Conservation (phyloP, 2,113 vertebrate species). For the Ptychochromis oligacanthus region DNA sequence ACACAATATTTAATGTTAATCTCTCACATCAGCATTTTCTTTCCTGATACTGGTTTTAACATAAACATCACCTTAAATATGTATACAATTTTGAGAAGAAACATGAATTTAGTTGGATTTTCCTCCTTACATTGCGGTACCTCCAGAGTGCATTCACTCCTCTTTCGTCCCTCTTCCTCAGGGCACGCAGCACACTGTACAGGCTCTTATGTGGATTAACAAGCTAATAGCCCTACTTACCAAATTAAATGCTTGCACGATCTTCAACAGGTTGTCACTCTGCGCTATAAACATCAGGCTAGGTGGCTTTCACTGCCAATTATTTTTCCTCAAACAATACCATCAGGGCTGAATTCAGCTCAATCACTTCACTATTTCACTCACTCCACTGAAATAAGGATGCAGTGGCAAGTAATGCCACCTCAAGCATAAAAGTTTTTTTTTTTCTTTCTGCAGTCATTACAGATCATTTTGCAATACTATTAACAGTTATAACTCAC, state of each 20-base stretch:
- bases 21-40: background rate
- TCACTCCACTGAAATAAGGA: background rate
- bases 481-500: constrained; percentile 34
- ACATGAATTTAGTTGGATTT: background rate
- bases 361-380: background rate
- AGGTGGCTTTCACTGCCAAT: too few species aligned
- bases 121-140: background rate
- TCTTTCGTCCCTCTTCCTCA: background rate
- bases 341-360: background rate
- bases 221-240: constrained; percentile 33
- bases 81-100: background rate
- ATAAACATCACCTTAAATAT: background rate
- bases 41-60: background rate
- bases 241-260: constrained; percentile 10
- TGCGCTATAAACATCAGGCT: background rate
- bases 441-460: background rate
- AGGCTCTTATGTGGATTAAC: constrained; percentile 55
- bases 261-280: constrained; percentile 13
- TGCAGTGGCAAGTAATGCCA: background rate
- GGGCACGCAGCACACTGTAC: background rate
- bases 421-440: background rate
- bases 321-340: background rate
- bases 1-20: background rate
- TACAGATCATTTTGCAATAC: background rate
- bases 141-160: background rate